Evolutionary conservation across 2,113 vertebrate genomes (phyloP), one percentile per base, ranked within the genome.

Genomic region (Urocolius indicus): DNA sequence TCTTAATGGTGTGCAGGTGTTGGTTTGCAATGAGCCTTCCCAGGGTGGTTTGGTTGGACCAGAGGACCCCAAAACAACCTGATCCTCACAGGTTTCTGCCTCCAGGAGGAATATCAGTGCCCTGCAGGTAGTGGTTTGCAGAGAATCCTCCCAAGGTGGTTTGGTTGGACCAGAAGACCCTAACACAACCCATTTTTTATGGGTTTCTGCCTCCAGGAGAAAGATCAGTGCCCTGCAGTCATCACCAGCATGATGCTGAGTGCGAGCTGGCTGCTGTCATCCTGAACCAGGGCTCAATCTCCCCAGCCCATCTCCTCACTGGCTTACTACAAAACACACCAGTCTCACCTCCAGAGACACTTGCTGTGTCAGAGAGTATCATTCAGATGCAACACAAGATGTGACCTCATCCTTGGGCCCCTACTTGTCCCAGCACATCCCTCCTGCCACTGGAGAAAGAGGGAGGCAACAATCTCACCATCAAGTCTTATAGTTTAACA

Each of bases 251-350:
- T 4, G 19, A 49, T 49, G 85, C 36, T 51, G 48, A 46, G 46
- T 17, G 32, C 0, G 0, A 76, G 10, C 5, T 65, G 67, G 18
- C 13, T 1, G 0, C n/a, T 43, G 19, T 21, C 1, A 1, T 55
- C 27, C 46, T 12, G 34, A 85, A 16, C 13, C 48, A 32, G 26
- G 34, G 24, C 17, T 87, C 20, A 0, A 2, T 5, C 12, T 81
- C n/a, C 34, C 20, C 45, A 79, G 29, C 20, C 17, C 55, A 74
- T 10, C 5, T 80, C 29, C 68, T 12, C 72, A 4, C 21, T 24
- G 30, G 8, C 27, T 66, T 66, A 41, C 46, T 16, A 16, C 27
- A 62, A 49, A 21, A 51, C 55, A n/a, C 5, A 5, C 17, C 13
- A 16, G 38, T 48, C 27, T 62, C 27, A 54, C 22, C 36, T 63